A percentile compares a stretch with the other conserved stretches of the same genome.
phyloP scores from a whole-genome alignment of 2,797 vertebrate species.

The Myripristis murdjan region DNA sequence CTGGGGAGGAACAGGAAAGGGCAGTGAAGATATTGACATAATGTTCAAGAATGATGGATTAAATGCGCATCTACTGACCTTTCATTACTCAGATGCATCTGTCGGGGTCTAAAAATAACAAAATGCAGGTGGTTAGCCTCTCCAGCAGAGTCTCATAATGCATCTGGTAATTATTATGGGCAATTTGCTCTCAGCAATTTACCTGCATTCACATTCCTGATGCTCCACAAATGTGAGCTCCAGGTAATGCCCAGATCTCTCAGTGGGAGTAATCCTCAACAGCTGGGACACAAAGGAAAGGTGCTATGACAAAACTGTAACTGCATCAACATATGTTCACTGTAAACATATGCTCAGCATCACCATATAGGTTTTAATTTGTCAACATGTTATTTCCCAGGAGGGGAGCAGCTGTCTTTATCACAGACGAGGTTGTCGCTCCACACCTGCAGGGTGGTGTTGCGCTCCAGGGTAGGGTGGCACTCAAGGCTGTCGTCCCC shows the following conservation, averaged over 20 bases:
- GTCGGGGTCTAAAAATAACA: conserved; percentile 54
- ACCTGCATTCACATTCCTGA: conserved; percentile 90
- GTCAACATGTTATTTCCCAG: background rate
- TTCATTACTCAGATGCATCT: conserved; percentile 29
- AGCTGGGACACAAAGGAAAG: conserved; percentile 71
- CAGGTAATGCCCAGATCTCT: conserved; percentile 68
- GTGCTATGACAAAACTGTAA: background rate
- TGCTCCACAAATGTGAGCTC: conserved; percentile 90
- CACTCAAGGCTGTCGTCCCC: conserved; percentile 87
- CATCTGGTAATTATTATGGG: background rate
- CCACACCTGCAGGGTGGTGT: conserved; percentile 89
- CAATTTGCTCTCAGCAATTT: conserved; percentile 14
- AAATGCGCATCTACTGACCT: conserved; percentile 67
- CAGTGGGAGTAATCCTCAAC: conserved; percentile 81
- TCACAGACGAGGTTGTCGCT: background rate
- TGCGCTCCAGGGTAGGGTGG: conserved; percentile 78
- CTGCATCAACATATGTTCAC: background rate
- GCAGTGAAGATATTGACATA: conserved; percentile 31
- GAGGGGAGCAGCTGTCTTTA: background rate
- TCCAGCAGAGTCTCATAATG: no score
- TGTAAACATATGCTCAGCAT: background rate
- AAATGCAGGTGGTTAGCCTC: conserved; percentile 1
- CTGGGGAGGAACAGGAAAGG: conserved; percentile 37
- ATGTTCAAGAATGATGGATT: conserved; percentile 1
- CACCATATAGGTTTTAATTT: background rate